Evolutionary conservation across 2,888 invertebrate species (phyloP), one percentile per base, ranked within the genome.

Genomic region (Bombyx huttoni): DNA sequence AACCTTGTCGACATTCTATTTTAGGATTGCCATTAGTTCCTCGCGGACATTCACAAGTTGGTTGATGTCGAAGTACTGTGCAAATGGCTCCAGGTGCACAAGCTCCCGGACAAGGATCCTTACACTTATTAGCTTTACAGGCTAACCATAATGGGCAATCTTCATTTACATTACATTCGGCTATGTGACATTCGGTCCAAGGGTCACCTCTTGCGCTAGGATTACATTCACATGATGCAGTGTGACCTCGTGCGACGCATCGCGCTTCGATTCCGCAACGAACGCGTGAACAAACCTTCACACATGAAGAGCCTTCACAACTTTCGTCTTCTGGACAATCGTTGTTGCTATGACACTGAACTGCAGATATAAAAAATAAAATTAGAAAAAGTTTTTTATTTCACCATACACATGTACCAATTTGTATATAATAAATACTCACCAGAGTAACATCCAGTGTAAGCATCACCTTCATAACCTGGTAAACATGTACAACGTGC

Each of bases 251-350:
- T 0, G 94, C 90, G 50, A 91, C 89, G 67, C 96, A 97, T 35
- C 91, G 82, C n/a, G 96, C 96, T 58, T 94, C 93, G 0, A 81
- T 61, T 14, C 96, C 96, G 67, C 97, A 97, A 51, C 94, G 94
- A 0, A 94, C 92, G 62, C 92, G 92, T 1, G 90, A 80, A 65
- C 96, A 97, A 1, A 95, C 93, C 73, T 96, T 93, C 10, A 92
- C 85, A 72, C 97, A 97, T 67, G 94, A 91, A 55, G 92, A 91
- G 67, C 95, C 93, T 60, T 96, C 91, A 68, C 97, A 97, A 33
- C 94, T 93, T 78, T 96, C 93, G 48, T 91, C 92, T 51, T 94
- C 89, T 7, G 95, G 92, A 73, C 97, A 97, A 60, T 96, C 96
- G 51, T 92, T 92, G 72, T 97, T 95, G 49, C 93, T 92, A 62